Evolutionary conservation across 2,888 invertebrate genomes (phyloP), one percentile per base, ranked within the genome.

Genomic region (Drosophila meridionalis): DNA sequence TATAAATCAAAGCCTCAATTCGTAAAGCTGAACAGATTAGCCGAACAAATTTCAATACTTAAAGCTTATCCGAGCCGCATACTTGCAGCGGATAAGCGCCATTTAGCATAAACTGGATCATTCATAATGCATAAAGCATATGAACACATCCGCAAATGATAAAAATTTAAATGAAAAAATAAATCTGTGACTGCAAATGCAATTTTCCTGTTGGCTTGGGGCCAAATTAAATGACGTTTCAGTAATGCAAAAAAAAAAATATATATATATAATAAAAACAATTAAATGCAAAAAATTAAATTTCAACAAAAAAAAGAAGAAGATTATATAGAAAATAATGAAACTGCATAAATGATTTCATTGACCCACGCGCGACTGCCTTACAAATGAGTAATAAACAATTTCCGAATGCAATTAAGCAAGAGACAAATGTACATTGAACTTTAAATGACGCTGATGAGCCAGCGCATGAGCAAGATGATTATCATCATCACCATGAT

Each of bases 381-480:
- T 71, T 67, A 61, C 36, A 73, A 75, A 75, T 88, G 83, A 85
- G 74, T 85, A 86, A 85, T 86, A 79, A 86, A 71, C 79, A 86
- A 86, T 83, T 88, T 85, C 86, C 86, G 83, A 87, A 81, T 57
- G 74, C 78, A 85, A 87, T 85, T 80, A 82, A 85, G 73, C 73
- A 80, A 67, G 67, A 76, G 82, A 87, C 79, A 80, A 78, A 74
- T 85, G 84, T 85, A 83, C 84, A 72, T 87, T 85, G 88, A 85
- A 87, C 84, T 75, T 76, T 48, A 75, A 78, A 68, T 78, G 78
- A 71, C 63, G 77, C 45, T 32, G 67, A 68, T 52, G 72, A 75
- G 64, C 40, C 64, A 65, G 62, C 40, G 30, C 62, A 69, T 61
- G 63, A 72, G n/a, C 48, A 32, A 32, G 42, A 60, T 61, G 55